Evolutionary conservation across 2,888 invertebrate species (phyloP), one percentile per base, ranked within the genome.

Genomic region (Cryptophagus acutangulus): DNA sequence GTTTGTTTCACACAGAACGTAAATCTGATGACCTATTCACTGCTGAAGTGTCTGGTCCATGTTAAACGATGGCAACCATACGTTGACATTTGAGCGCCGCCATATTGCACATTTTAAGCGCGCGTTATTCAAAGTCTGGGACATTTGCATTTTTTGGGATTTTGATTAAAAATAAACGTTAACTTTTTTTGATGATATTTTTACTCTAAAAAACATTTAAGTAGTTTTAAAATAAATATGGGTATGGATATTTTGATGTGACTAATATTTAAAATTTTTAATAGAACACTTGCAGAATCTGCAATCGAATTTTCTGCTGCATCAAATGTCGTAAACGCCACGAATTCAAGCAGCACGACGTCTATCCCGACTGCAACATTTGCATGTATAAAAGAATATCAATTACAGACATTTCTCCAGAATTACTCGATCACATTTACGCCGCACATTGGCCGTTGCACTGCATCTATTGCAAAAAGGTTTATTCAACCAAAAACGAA

Each of bases 221-320:
- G n/a, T n/a, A n/a, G n/a, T n/a, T n/a, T n/a, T n/a, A n/a, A n/a
- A n/a, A n/a, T n/a, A n/a, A n/a, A n/a, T 20, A 20, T 20, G n/a
- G 24, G 24, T 20, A n/a, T 20, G 24, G n/a, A 8, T 20, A 20
- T 25, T 15, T 20, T 18, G n/a, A n/a, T n/a, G n/a, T n/a, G n/a
- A n/a, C n/a, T n/a, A n/a, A n/a, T n/a, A n/a, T 14, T 6, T 6
- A 31, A 13, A 2, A 13, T 33, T 43, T 39, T 26, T 62, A 62
- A 37, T 41, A 66, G 65, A 61, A 62, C 47, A 51, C 54, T 13
- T 66, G 66, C 41, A 53, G 61, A 33, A 37, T 62, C 8, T 66
- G 66, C 48, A 39, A 41, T 20, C 55, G 58, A 51, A 49, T 54
- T 14, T 65, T 63, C 48, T 66, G 66, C 50, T 66, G 66, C 40